Base-by-base conservation (phyloP, 2,888 invertebrate genomes). In the Hanleya hanleyi region DNA sequence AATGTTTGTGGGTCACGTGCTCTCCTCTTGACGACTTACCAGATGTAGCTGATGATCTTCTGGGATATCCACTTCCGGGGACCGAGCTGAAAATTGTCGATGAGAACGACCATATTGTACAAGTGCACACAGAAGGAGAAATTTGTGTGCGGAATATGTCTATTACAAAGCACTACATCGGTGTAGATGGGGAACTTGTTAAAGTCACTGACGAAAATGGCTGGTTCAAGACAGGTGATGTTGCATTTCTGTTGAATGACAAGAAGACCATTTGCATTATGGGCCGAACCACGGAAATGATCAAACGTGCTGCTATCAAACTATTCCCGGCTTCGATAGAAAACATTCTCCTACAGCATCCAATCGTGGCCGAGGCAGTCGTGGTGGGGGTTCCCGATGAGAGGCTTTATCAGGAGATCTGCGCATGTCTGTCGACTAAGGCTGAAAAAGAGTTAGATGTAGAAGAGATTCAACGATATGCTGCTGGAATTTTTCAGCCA, bases 311-410 rank as follows among this genome's bases (percentile, higher is more conserved):
- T 0, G 32, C 70, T 1, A 49, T 33, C n/a, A 70, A 66, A 36
- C 66, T 70, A 41, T 62, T 49, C 32, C 70, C 70, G 12, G 36
- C 51, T 15, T 37, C 38, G 26, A 5, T 70, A 4, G 70, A 70
- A 32, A 66, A 26, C n/a, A 47, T 65, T 15, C 32, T 70, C 15
- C 18, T 29, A 0, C 18, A n/a, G 1, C 65, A 65, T 36, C 70
- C 70, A 7, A 26, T 12, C 26, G 38, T 70, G 15, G n/a, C 49
- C 4, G 41, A 41, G 4, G 70, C 36, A 1, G 29, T 70, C 3
- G 70, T 70, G 12, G 50, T 70, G 26, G 70, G 65, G 15, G 65
- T 70, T 1, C 70, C 70, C 3, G 70, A 70, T 22, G 70, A 66
- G 2, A n/a, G 70, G 18, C 15, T 65, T n/a, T 35, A 50, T 36